Evolutionary conservation across 2,113 vertebrate genomes (phyloP), one percentile per base, ranked within the genome.

Genomic region (Passerina amoena): DNA sequence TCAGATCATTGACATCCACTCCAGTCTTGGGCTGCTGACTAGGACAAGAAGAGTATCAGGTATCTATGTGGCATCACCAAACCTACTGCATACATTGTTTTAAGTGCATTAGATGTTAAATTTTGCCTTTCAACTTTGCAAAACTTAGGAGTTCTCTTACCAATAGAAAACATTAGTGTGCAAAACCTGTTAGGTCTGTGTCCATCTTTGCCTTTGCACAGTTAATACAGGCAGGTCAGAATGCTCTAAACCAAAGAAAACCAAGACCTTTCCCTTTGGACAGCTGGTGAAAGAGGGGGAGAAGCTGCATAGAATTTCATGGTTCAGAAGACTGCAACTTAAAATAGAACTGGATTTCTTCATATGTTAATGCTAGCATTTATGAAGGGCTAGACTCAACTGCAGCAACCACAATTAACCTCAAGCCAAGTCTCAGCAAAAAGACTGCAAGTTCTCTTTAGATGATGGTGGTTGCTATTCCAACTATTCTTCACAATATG

Each of bases 1-100:
- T 45, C 69, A 38, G 38, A 19, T 56, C 30, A 14, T 0, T 19
- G 30, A n/a, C 56, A 75, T 7, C 50, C 44, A 8, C 28, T 6
- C 18, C 14, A n/a, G 30, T 6, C 22, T 35, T 8, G 11, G 20
- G 33, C 9, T 91, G 78, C 45, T 31, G 35, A 25, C 21, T 4
- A 20, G 11, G 51, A 1, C 31, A 27, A 53, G 50, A 50, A 40
- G 10, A 22, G 12, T 11, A n/a, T 38, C 59, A 73, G 77, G 1
- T 53, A 7, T 5, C 59, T 59, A 44, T 28, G 40, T 48, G 24
- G n/a, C 56, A 45, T 19, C 54, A 6, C n/a, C 25, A 57, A 22
- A 66, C 38, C 68, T 50, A 7, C 54, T 50, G 24, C 44, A 30
- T 10, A 12, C 42, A 3, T 5, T 7, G 25, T 10, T 60, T 0